phyloP scores from a whole-genome alignment of 2,888 invertebrate species.

The Cosmia pyralina region DNA sequence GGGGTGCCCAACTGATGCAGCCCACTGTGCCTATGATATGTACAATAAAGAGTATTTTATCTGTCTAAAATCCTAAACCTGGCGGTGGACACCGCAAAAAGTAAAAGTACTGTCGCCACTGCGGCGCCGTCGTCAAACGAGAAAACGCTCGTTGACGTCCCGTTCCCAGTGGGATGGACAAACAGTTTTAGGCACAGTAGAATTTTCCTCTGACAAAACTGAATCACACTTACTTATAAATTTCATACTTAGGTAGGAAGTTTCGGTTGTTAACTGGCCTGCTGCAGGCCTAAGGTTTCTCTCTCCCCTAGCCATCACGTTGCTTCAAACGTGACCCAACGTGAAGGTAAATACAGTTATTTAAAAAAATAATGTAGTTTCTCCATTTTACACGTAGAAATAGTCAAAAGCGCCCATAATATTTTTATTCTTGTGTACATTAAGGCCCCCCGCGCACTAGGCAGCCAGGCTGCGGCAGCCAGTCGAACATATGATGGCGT shows the following conservation, averaged over 20 bases:
- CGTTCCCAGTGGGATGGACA: too few species aligned
- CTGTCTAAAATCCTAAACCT: too few species aligned
- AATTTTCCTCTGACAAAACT: background rate
- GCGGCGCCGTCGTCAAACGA: too few species aligned
- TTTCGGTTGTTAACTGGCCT: background rate
- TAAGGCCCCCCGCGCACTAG: too few species aligned
- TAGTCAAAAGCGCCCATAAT: background rate
- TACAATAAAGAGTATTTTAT: too few species aligned
- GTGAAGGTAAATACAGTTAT: background rate
- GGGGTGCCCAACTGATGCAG: too few species aligned
- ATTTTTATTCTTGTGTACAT: background rate
- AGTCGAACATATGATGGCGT: too few species aligned
- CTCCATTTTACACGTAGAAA: background rate
- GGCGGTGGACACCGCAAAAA: too few species aligned
- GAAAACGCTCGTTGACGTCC: too few species aligned
- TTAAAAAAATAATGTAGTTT: slow-evolving; percentile 4
- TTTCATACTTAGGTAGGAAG: background rate
- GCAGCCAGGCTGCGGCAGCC: too few species aligned
- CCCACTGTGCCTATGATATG: too few species aligned
- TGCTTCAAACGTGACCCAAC: background rate
- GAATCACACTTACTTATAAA: background rate
- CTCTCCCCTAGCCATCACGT: background rate
- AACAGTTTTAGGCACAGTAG: background rate
- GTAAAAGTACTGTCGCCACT: too few species aligned
- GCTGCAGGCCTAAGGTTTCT: background rate